Evolutionary conservation across 2,888 invertebrate genomes (phyloP), one percentile per base, ranked within the genome.

Genomic region (Trilocha varians): DNA sequence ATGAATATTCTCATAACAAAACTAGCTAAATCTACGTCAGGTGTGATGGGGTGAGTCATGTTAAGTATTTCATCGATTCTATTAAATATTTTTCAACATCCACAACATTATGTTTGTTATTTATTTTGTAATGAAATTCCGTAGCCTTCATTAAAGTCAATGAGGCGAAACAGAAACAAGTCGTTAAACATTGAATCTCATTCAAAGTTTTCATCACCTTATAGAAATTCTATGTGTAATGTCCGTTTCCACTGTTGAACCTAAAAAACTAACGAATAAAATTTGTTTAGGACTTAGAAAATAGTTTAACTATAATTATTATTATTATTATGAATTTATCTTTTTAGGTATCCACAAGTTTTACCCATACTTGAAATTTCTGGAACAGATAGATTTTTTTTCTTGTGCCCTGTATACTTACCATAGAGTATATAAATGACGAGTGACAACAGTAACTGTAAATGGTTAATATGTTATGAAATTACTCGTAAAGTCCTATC

Each of bases 111-210:
- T 50, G 47, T 44, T 48, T 43, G 54, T 53, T 39, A 52, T 48
- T 50, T 53, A 50, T 53, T 49, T 53, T 49, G 46, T 75, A 75
- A 77, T 71, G 65, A 70, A 66, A 70, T 65, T 68, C 47, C 47
- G 50, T 45, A 44, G 49, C 49, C 53, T 56, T 58, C 70, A 67
- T 83, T 73, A 80, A 78, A 78, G 38, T 62, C 70, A 77, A 75
- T 71, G 77, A 62, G 55, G 64, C 59, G 71, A 53, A 65, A 59
- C 57, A 58, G 57, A 58, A 67, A 62, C 62, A 57, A 58, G 54
- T 59, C 57, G 62, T 65, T 61, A 47, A 55, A 52, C 51, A 49
- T 40, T 47, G 39, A 47, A 46, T 47, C 53, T 57, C 53, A 57
- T 55, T 57, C 42, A 49, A 62, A 67, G 65, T 70, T 71, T 70